Conservation (phyloP, 1,140 invertebrate genomes). For the Rhyacophila brunnea region DNA sequence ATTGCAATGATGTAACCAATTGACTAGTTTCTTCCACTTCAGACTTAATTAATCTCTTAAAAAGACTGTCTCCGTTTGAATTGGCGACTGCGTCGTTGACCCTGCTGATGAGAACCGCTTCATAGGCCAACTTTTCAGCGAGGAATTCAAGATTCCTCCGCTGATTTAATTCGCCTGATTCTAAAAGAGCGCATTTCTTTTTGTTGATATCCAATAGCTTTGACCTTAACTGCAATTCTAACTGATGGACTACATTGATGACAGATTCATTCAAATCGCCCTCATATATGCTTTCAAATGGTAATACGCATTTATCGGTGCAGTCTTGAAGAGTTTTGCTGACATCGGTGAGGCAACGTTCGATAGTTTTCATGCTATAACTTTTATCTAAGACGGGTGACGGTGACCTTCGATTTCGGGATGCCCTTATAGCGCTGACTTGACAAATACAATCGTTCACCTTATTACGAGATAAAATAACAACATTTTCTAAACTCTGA, state of each 20-base stretch:
- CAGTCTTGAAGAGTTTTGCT: constrained; percentile 57
- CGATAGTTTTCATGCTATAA: constrained; percentile 58
- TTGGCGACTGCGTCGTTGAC: constrained; percentile 59
- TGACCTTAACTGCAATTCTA: constrained; percentile 62
- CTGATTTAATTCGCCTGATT: constrained; percentile 63
- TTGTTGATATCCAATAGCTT: constrained; percentile 66
- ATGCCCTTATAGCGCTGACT: constrained; percentile 55
- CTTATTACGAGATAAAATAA: constrained; percentile 56
- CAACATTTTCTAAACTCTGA: constrained; percentile 58
- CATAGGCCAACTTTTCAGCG: constrained; percentile 74
- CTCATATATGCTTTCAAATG: constrained; percentile 44
- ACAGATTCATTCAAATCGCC: constrained; percentile 58
- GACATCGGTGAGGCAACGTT: constrained; percentile 59
- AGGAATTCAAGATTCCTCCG: constrained; percentile 66
- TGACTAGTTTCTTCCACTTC: constrained; percentile 72
- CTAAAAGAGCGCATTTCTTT: constrained; percentile 59
- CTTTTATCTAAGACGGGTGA: constrained; percentile 60
- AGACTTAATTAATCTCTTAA: constrained; percentile 57
- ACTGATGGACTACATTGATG: constrained; percentile 60
- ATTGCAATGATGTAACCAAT: constrained; percentile 66
- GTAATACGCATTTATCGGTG: constrained; percentile 55
- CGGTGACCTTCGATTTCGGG: constrained; percentile 55
- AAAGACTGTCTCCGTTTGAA: constrained; percentile 53
- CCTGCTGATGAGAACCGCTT: constrained; percentile 65
- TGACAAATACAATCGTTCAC: constrained; percentile 55